Evolutionary conservation across 2,888 invertebrate genomes (phyloP).

Genomic region (Andrena camellia): DNA sequence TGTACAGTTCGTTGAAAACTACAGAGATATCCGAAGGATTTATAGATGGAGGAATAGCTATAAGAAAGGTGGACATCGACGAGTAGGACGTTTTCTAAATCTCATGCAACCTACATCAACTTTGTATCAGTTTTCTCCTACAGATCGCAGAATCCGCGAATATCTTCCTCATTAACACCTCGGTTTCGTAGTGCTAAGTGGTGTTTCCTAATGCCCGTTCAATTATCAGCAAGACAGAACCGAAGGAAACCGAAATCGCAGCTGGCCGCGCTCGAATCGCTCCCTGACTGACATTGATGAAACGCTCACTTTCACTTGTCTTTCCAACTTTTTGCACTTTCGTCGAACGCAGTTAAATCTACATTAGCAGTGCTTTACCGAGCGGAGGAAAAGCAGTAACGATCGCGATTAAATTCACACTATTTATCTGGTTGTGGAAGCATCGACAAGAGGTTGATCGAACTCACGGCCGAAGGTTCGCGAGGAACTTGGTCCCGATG

Average conservation of each 20-base stretch:
- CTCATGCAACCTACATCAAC: too few species aligned
- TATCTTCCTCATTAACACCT: too few species aligned
- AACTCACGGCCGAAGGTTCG: background rate
- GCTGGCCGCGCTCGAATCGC: background rate
- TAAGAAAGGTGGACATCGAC: too few species aligned
- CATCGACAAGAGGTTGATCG: background rate
- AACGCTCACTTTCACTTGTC: conserved; percentile 20
- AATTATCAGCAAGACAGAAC: background rate
- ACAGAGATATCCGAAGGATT: too few species aligned
- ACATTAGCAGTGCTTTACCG: background rate
- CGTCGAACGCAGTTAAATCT: conserved; percentile 11
- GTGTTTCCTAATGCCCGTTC: background rate
- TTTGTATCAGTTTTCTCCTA: too few species aligned
- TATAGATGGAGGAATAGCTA: too few species aligned
- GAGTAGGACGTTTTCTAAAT: too few species aligned
- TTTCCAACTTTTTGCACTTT: background rate
- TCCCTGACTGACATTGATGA: conserved; percentile 1
- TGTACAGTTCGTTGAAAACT: too few species aligned
- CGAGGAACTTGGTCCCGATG: background rate
- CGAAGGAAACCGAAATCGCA: background rate
- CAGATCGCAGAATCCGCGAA: too few species aligned
- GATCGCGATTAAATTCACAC: conserved; percentile 5
- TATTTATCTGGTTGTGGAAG: background rate
- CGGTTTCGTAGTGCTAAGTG: background rate
- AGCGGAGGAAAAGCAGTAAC: conserved; percentile 7